Base-by-base conservation (phyloP, 2,797 vertebrate species). In the Gastrophryne carolinensis region DNA sequence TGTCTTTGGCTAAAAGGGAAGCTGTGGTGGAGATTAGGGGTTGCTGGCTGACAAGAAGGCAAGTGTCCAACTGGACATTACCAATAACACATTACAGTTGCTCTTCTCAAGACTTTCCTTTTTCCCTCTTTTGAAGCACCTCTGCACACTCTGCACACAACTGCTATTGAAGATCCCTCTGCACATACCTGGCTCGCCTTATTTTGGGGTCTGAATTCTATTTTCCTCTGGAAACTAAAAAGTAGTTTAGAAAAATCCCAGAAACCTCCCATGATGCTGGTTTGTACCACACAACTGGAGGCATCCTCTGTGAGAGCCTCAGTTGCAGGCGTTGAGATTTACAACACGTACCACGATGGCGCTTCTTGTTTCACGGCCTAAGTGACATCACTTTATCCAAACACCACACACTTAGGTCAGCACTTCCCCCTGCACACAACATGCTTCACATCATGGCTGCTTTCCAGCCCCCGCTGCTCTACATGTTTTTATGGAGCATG, bases 371-470 rank as follows among this genome's bases (percentile, higher is more conserved):
- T 65, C 64, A 68, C 35, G 19, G 64, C 24, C 29, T 57, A 49
- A 63, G 58, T 78, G 37, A 78, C 75, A 78, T 78, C 75, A 78
- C 67, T 78, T 78, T 27, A 71, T 78, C 75, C 75, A 39, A 57
- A 71, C 39, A 65, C 47, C 57, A 26, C 50, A 47, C 67, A 65
- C 66, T 77, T 70, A 77, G 66, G 74, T 71, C 74, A 75, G 61
- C 72, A 35, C 35, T n/a, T 57, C 35, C 26, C 23, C n/a, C 32
- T 37, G 30, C 75, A 72, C 67, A 78, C 70, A 49, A 39, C 67
- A 57, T 65, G 56, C 75, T 69, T 77, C 57, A 60, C 65, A 29
- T 64, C 9, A 13, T 47, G 58, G 62, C 60, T 39, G 11, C 49
- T 78, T 65, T 72, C 67, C 75, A 78, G 58, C 12, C 52, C n/a